phyloP scores from a whole-genome alignment of 1,140 invertebrate genomes.

The Teleogryllus occipitalis region DNA sequence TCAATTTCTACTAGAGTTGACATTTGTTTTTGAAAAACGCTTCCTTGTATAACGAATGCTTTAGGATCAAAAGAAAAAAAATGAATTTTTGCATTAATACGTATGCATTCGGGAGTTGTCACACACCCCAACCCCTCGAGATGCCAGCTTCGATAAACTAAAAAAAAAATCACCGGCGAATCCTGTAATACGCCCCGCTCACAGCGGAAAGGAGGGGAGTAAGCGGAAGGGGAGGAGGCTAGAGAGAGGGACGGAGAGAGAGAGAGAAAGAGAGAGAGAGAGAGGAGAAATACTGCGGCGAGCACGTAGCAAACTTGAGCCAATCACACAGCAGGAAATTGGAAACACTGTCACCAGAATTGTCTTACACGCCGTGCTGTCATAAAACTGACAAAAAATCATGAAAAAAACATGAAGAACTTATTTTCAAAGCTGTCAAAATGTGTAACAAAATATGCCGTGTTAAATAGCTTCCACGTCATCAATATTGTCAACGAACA shows the following conservation, averaged over 20 bases:
- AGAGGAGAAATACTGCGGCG: background rate
- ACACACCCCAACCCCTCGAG: too few species aligned
- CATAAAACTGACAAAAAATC: background rate
- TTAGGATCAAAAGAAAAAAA: too few species aligned
- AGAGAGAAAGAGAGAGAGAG: background rate
- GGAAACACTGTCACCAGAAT: conserved; percentile 1
- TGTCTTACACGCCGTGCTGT: background rate
- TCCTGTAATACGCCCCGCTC: background rate
- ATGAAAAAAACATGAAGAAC: background rate
- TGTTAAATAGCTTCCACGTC: conserved; percentile 4
- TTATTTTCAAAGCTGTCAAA: conserved; percentile 2
- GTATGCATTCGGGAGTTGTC: too few species aligned
- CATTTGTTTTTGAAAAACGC: too few species aligned
- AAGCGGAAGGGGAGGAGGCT: background rate
- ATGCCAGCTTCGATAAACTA: too few species aligned
- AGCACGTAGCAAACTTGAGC: background rate
- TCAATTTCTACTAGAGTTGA: too few species aligned
- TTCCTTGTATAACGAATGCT: too few species aligned
- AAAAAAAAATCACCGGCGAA: background rate
- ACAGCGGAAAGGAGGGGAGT: background rate
- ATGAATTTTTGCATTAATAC: too few species aligned
- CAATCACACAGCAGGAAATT: background rate
- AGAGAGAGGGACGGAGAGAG: background rate
- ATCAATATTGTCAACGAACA: background rate
- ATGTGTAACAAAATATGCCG: background rate